Evolutionary conservation across 2,113 vertebrate species (phyloP), one percentile per base, ranked within the genome.

Genomic region (Agapornis roseicollis): DNA sequence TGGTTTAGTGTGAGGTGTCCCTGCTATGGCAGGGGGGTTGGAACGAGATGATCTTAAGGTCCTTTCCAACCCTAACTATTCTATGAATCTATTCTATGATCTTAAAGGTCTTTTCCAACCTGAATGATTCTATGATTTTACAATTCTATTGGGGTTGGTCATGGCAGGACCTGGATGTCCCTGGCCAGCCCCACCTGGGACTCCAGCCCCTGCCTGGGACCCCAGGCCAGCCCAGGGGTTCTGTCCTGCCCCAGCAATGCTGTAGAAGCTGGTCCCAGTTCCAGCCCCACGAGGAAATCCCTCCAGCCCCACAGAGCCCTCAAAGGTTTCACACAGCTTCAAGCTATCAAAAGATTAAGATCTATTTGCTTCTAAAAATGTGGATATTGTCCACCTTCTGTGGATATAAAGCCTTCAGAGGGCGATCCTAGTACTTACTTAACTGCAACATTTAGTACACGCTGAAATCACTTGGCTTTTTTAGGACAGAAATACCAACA

Each of bases 271-370:
- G 1, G 4, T 14, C 42, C 49, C 2, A 0, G 13, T 35, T 55
- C 50, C 3, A 0, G 15, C 6, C n/a, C 29, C 25, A 3, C 41
- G 3, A 1, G n/a, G 10, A 13, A 14, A 82, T 27, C 3, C 10
- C 15, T 69, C 23, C 0, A 0, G 65, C 15, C 42, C 23, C 68
- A 52, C 73, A 28, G 14, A 78, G 64, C 55, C 76, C 55, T n/a
- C 46, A 7, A 9, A 85, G 63, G 41, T 39, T 80, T 46, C 79
- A 46, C 39, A 49, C 41, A 50, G 25, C 25, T 39, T 70, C 63
- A 69, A 49, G 37, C 76, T 44, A 71, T 28, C 61, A 42, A 28
- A 50, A 65, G 13, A 10, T 31, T 64, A 6, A 10, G 13, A 42
- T 78, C 80, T 22, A n/a, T 77, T 82, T 63, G 44, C 14, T 80